These are phyloP conservation scores for Xanthia icteritia DNA, from an alignment of 2,888 invertebrate species.

Conservation along the genomic window DNA sequence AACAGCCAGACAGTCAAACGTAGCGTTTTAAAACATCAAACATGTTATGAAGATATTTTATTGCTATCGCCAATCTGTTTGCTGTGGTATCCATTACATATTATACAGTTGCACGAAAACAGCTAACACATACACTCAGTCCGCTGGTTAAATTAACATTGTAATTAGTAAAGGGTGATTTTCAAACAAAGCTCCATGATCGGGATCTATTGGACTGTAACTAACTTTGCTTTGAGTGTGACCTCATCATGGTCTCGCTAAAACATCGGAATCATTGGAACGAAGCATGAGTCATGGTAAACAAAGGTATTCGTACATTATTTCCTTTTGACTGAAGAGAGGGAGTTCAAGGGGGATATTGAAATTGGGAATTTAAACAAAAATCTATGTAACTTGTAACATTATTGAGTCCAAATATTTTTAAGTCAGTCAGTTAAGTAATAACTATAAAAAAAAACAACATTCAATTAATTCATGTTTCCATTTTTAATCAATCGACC, in stretches of 20 bases:
- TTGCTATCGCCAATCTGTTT: not conserved
- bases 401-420: not conserved
- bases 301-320: conserved; percentile 20
- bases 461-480: no score
- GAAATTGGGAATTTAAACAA: conserved; percentile 1
- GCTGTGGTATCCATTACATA: not conserved
- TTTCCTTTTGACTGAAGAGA: conserved; percentile 14
- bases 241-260: conserved; percentile 20
- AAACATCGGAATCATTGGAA: conserved; percentile 34
- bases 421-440: not conserved
- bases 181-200: conserved; percentile 11
- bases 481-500: no score
- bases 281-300: conserved; percentile 25
- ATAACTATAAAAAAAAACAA: not conserved
- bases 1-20: not conserved
- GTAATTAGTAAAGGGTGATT: conserved; percentile 28
- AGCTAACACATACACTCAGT: conserved; percentile 1
- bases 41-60: not conserved
- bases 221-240: conserved; percentile 42
- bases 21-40: not conserved
- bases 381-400: not conserved
- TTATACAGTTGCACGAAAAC: conserved; percentile 11
- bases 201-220: conserved; percentile 23
- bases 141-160: conserved; percentile 37
- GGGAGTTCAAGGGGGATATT: not conserved